Evolutionary conservation across 1,140 invertebrate species (phyloP), one percentile per base, ranked within the genome.

Genomic region (Caerostris darwini): DNA sequence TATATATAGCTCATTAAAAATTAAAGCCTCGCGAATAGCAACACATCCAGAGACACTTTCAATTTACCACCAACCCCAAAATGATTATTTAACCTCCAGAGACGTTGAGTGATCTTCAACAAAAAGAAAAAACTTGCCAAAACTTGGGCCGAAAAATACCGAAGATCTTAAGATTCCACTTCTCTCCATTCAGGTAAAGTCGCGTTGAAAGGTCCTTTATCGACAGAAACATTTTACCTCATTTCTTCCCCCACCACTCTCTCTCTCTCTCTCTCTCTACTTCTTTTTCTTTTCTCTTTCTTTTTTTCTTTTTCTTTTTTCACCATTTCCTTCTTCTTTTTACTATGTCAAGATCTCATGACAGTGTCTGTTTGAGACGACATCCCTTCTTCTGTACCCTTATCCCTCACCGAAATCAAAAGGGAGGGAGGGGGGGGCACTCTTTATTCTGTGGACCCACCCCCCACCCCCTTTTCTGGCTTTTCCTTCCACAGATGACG

Each of bases 151-250:
- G 34, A 67, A 90, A 90, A 90, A 67, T 90, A 56, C 58, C 90
- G 58, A 77, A 93, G 64, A 93, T 87, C 67, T 64, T 59, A 71
- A 93, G 58, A 86, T 87, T 87, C 92, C 69, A 64, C 34, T 67
- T 92, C 59, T 85, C 64, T 58, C 64, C 19, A 87, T 93, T 93
- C 83, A 93, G 71, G 92, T 86, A 87, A 93, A 93, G 92, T 77
- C 82, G 82, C 92, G 92, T 69, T 93, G 92, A 93, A 93, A 93
- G 92, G 61, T 93, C 92, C 53, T 93, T 93, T 93, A 93, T 93
- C 92, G 92, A 93, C 92, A 77, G 81, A 92, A 90, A 92, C 90
- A 92, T 92, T 93, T 93, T 93, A 93, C 83, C 83, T 93, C 83
- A 71, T 59, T 77, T 71, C 34, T 69, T 14, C 34, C 89, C 69